These are phyloP conservation scores for Sylvia atricapilla DNA, from an alignment of 2,113 vertebrate genomes.

Conservation along the genomic window DNA sequence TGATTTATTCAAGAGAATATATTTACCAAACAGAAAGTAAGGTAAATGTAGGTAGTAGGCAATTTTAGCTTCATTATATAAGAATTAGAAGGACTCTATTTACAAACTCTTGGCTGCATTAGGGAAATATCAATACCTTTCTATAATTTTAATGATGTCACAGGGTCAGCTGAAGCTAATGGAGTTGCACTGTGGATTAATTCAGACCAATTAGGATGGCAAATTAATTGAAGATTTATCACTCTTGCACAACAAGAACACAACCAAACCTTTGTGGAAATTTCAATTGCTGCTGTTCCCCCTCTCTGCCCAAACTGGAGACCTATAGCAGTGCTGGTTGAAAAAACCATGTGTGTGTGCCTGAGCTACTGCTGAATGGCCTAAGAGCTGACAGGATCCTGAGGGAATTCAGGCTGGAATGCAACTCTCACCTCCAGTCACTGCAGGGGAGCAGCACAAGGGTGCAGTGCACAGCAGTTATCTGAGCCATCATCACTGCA, in stretches of 20 bases:
- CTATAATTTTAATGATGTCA: neutral
- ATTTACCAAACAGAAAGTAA: neutral
- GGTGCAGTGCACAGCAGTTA: neutral
- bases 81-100: neutral
- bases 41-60: rapidly evolving
- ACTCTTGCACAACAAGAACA: neutral
- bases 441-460: neutral
- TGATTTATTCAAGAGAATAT: neutral
- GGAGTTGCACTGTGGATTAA: neutral
- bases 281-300: neutral
- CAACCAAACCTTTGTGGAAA: neutral
- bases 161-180: neutral
- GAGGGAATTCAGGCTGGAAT: neutral
- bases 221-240: neutral
- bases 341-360: rapidly evolving
- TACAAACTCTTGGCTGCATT: neutral
- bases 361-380: neutral
- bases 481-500: neutral
- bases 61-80: neutral
- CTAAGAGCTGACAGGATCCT: neutral
- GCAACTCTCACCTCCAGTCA: neutral
- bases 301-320: neutral
- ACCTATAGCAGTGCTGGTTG: rapidly evolving
- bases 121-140: neutral
- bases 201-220: neutral